Evolutionary conservation across 92 coral and sea anemone genomes (phyloP).

Genomic region (Zoanthus solanderi): DNA sequence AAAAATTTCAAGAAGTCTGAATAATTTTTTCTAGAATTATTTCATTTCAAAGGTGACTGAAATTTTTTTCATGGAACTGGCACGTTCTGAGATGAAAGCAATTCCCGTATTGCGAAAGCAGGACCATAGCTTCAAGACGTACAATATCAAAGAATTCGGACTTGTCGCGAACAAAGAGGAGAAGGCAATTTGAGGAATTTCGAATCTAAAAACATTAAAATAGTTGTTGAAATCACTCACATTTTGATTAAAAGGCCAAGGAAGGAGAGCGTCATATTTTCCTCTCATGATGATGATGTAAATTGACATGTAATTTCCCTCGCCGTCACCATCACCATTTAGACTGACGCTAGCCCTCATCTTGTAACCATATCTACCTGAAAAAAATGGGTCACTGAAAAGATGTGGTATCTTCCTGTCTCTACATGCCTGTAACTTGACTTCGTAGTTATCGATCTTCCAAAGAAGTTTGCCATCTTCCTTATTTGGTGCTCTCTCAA

Average conservation of each 20-base stretch:
- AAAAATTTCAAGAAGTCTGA: too few relatives aligned
- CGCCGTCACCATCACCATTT: constrained; percentile 40
- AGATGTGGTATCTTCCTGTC: neutral
- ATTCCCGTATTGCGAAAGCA: too few relatives aligned
- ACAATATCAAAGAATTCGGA: too few relatives aligned
- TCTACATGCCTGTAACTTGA: constrained; percentile 6
- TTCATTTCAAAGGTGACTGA: too few relatives aligned
- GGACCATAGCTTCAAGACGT: too few relatives aligned
- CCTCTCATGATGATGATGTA: constrained; percentile 35
- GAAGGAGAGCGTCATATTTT: constrained; percentile 34
- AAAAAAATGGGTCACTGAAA: constrained; percentile 35
- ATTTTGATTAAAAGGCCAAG: constrained; percentile 37
- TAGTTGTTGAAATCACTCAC: neutral
- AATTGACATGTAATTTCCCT: constrained; percentile 23
- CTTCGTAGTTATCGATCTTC: constrained; percentile 38
- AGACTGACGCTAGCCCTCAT: constrained; percentile 16
- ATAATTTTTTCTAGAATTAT: too few relatives aligned
- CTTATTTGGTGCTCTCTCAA: constrained; percentile 38
- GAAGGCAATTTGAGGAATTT: too few relatives aligned
- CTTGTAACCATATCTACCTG: constrained; percentile 48
- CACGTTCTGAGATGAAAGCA: too few relatives aligned
- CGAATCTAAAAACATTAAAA: too few relatives aligned
- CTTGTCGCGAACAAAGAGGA: too few relatives aligned
- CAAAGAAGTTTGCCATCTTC: constrained; percentile 41
- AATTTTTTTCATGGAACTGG: too few relatives aligned